Percentiles rank a stretch among this genome's conserved stretches.
Evolutionary conservation across 2,113 vertebrate species (phyloP).

Genomic region (Triplophysa tibetana): DNA sequence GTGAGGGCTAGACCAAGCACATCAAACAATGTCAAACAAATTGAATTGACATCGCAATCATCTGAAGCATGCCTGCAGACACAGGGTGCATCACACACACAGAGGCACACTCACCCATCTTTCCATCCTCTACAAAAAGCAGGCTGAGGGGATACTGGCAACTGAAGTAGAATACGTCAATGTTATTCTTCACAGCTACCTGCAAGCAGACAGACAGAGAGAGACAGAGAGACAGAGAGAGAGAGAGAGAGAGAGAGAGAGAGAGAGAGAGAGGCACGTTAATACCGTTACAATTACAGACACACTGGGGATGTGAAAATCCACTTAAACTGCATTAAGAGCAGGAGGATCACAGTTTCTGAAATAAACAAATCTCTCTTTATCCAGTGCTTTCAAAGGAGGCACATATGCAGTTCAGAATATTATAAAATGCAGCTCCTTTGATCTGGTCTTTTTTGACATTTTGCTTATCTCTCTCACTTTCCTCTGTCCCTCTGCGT

Average conservation of each 20-base stretch:
- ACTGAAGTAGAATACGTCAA: conserved; percentile 99
- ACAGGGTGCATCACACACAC: too few species aligned
- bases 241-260: background rate
- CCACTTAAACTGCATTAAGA: background rate
- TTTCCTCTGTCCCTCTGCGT: conserved; percentile 9
- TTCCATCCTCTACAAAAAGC: conserved; percentile 93
- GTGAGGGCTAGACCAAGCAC: background rate
- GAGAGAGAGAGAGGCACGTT: conserved; percentile 35
- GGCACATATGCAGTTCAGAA: background rate
- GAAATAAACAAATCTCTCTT: background rate
- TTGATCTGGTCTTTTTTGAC: conserved; percentile 35
- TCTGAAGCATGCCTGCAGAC: background rate
- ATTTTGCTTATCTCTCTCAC: conserved; percentile 16
- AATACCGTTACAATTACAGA: background rate
- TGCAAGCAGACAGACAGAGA: conserved; percentile 61
- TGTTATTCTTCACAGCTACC: conserved; percentile 99
- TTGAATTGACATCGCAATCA: background rate
- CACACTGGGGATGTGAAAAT: background rate
- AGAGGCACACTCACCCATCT: conserved; percentile 88
- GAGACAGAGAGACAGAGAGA: background rate
- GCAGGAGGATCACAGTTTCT: background rate
- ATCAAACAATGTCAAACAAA: background rate
- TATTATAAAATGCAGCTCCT: conserved; percentile 2
- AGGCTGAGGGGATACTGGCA: conserved; percentile 93
- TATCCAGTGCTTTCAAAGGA: conserved; percentile 23